phyloP scores from a whole-genome alignment of 2,797 vertebrate genomes.

The Myotis myotis region DNA sequence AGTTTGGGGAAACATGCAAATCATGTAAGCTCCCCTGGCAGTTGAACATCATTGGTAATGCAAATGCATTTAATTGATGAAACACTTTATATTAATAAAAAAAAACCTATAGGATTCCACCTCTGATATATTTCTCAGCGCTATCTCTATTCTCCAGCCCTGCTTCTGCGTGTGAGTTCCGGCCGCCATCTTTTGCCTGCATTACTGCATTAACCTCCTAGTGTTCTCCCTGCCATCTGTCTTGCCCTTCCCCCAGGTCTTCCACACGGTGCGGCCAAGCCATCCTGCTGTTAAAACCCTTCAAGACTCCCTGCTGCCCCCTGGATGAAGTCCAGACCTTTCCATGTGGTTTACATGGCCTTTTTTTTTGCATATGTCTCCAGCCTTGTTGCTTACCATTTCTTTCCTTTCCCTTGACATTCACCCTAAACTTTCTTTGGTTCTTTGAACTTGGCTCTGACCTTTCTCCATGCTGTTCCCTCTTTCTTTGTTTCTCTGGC shows the following conservation, averaged over 20 bases:
- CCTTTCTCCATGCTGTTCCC: background rate
- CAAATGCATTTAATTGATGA: background rate
- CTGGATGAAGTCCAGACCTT: background rate
- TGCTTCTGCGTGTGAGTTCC: background rate
- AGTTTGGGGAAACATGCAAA: background rate
- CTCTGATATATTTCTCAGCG: background rate
- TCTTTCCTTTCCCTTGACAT: background rate
- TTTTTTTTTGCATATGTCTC: background rate
- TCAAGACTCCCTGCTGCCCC: background rate
- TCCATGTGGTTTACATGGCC: background rate
- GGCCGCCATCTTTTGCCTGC: background rate
- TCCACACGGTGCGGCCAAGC: background rate
- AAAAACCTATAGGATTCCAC: background rate
- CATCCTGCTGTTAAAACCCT: background rate
- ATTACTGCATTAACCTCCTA: background rate
- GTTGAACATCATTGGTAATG: slow-evolving; percentile 31
- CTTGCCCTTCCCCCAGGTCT: background rate
- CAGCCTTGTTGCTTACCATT: background rate
- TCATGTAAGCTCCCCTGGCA: background rate
- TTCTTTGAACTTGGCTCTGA: slow-evolving; percentile 5
- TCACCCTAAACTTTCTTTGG: background rate
- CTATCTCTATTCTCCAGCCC: background rate
- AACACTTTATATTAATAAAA: slow-evolving; percentile 16
- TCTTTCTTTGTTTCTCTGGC: background rate
- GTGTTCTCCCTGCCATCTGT: background rate